phyloP scores from a whole-genome alignment of 2,113 vertebrate genomes.

The Leucoraja erinaceus region DNA sequence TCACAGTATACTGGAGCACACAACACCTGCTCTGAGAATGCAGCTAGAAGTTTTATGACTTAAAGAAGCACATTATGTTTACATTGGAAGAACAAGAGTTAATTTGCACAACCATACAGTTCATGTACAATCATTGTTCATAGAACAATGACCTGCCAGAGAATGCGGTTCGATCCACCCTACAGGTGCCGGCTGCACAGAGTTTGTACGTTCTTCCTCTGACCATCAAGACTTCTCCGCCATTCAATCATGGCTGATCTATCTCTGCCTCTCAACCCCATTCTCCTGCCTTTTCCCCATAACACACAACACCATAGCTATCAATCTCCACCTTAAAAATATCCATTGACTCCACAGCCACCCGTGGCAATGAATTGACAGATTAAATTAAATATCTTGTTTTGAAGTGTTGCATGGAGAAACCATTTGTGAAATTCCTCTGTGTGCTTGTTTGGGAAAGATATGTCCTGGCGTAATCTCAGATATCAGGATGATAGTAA shows the following conservation, averaged over 20 bases:
- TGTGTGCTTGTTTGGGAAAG: not conserved
- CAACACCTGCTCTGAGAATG: conserved; percentile 7
- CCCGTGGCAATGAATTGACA: too few relatives aligned
- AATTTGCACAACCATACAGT: not conserved
- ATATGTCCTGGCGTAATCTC: not conserved
- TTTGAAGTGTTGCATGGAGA: not conserved
- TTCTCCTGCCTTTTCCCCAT: too few relatives aligned
- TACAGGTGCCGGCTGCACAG: too few relatives aligned
- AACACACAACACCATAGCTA: too few relatives aligned
- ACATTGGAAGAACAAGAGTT: not conserved
- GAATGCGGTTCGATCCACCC: too few relatives aligned
- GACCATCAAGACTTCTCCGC: too few relatives aligned
- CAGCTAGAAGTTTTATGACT: not conserved
- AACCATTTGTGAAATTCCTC: not conserved
- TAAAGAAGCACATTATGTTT: not conserved
- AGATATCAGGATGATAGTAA: not conserved
- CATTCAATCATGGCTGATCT: too few relatives aligned
- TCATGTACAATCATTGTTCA: not conserved
- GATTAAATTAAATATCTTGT: not conserved
- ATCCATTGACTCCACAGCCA: too few relatives aligned
- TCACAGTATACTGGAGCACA: not conserved
- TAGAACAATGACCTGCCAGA: not conserved
- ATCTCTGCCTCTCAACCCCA: too few relatives aligned
- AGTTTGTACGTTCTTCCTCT: too few relatives aligned
- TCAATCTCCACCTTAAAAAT: too few relatives aligned